A percentile compares a stretch with the other conserved stretches of the same genome.
Conservation (phyloP, 2,113 vertebrate genomes). For the Mesoclemmys tuberculata region DNA sequence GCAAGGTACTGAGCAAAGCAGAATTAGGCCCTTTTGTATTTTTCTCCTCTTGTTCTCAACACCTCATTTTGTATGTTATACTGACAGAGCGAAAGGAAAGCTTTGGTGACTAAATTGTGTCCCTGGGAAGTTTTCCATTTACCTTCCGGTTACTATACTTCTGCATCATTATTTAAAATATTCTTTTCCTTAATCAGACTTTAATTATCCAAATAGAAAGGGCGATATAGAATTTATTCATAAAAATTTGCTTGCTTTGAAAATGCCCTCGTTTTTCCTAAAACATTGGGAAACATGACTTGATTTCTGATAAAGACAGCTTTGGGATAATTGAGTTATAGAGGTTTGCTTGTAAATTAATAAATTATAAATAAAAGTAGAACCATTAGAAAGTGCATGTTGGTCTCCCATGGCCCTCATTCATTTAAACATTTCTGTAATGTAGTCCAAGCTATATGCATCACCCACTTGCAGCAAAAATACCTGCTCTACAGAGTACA, state of each 20-base stretch:
- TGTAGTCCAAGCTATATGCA: neutral
- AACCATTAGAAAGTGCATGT: neutral
- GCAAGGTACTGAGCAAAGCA: neutral
- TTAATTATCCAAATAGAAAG: constrained; percentile 8
- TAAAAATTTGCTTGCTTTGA: neutral
- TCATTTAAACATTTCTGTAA: neutral
- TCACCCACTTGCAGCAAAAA: neutral
- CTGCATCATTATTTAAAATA: neutral
- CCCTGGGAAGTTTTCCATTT: neutral
- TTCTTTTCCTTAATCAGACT: neutral
- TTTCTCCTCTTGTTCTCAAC: neutral
- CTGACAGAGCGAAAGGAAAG: neutral
- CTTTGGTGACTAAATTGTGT: neutral
- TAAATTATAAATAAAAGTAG: neutral
- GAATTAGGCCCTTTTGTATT: neutral
- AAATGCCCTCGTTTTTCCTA: neutral
- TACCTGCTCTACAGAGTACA: neutral
- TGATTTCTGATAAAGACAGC: neutral
- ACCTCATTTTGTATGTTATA: neutral
- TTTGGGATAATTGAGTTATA: neutral
- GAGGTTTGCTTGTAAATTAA: neutral
- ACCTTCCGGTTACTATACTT: neutral
- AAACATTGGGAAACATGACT: neutral
- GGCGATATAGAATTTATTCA: neutral
- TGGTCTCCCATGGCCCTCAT: neutral